Evolutionary conservation across 2,797 vertebrate genomes (phyloP), one percentile per base, ranked within the genome.

Genomic region (Philypnodon macrostomus): DNA sequence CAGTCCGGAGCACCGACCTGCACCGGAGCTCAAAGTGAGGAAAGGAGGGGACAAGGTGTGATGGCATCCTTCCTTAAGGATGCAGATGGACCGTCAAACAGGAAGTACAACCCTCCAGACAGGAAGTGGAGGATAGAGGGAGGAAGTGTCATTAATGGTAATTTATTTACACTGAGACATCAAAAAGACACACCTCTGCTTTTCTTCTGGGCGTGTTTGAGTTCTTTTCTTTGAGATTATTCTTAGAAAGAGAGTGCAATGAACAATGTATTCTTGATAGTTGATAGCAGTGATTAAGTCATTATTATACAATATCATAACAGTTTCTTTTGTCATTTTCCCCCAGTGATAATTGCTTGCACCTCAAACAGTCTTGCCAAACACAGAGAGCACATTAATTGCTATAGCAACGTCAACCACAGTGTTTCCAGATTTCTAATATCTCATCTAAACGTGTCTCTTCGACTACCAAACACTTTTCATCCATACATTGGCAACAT

Each of bases 31-130:
- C 56, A 36, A 66, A 74, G 65, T 63, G 58, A 77, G 69, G 83
- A 77, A 83, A 85, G 76, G 81, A 67, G 65, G 55, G 67, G 70
- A 80, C 73, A 78, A 87, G 81, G 81, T 84, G 85, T 77, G 81
- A 87, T 74, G 62, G 68, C 75, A 83, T 90, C 84, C 87, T 84
- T 85, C 81, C 79, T 64, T 29, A 66, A 82, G 85, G 87, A 88
- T 87, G 75, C 80, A 85, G 68, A 80, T 81, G 78, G 74, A 81
- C 32, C 71, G 62, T 46, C 36, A 53, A 64, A 73, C 52, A 76
- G 83, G 85, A 87, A 81, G 58, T 45, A 30, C 31, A 30, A 52
- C 47, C 51, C 52, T 73, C 68, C 24, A 27, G 48, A 64, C 70
- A 52, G 42, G 48, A 59, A 76, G 58, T 27, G 72, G 67, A 74